Base-by-base conservation (phyloP, 64 coral and sea anemone genomes). In the Orbicella faveolata region DNA sequence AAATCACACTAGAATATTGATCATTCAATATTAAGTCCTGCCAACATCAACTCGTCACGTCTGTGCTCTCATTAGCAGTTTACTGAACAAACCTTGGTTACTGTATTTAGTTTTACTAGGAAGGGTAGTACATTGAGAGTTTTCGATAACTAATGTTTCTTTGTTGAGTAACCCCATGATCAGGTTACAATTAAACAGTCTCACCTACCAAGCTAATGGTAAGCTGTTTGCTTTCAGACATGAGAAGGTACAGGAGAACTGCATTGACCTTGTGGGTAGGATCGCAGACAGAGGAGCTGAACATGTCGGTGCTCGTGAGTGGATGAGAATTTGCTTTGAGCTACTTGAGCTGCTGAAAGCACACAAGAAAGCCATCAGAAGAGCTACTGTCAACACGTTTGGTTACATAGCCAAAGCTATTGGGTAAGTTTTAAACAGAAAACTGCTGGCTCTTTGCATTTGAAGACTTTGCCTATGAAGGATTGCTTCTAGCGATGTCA, bases 261-360 rank as follows among this genome's bases (percentile, higher is more conserved):
- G 96, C 67, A 98, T 98, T 74, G 96, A 98, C 63, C 82, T 98
- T 61, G 96, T 98, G 33, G 96, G 96, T 39, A 91, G 96, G 53
- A 98, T 98, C 36, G 96, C 96, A 39, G 96, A 98, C 93, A 94
- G 96, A 72, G 96, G 96, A 52, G 96, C 96, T 7, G 96, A 98
- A 69, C 96, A 98, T 82, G 96, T 98, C 2, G 94, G 94, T 25
- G 96, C 96, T 15, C 89, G 96, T 88, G 96, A 98, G 62, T 98
- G 96, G 96, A 98, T 98, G 96, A 90, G 96, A 84, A 98, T 98
- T 79, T 98, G 96, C 75, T 98, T 98, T 80, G 96, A 98, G 77
- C 74, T 98, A 41, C 88, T 98, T 12, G 96, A 98, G 75, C 52
- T 98, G 64, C 90, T 98, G 62, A 98, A 98, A 79, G 96, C 96